Evolutionary conservation across 2,888 invertebrate species (phyloP), one percentile per base, ranked within the genome.

Genomic region (Myathropa florea): DNA sequence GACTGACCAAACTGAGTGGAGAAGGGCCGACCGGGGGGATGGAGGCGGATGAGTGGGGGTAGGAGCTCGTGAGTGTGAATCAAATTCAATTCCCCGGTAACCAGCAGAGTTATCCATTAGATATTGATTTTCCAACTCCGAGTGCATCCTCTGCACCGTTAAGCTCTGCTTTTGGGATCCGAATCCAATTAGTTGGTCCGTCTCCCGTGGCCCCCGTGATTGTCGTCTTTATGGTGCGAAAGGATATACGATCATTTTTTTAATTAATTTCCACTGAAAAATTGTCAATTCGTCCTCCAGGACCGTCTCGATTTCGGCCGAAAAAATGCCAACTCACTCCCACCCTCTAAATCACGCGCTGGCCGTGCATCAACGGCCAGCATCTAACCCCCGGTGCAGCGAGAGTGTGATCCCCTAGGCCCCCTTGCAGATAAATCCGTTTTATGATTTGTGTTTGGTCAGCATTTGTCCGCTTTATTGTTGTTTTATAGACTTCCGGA

Each of bases 381-480:
- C 28, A 9, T 2, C 3, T 21, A 55, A 18, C 61, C 30, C 18
- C 10, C 7, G 39, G 46, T 24, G 39, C 57, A 36, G 60, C 46
- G 18, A n/a, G 18, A 59, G 68, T 78, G 70, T 46, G 65, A 46
- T 46, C 14, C 14, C 3, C 39, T 14, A 39, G 24, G 30, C 61
- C 77, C 67, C 39, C 57, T 23, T 65, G 64, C 76, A 72, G 73
- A 85, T 85, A 85, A 85, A 85, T 85, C 81, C 67, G 55, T 84
- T 85, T 18, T 81, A 85, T 85, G 85, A 82, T 77, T 85, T 85
- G 85, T 81, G 72, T 39, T n/a, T 72, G 85, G 85, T 77, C 73
- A 82, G 85, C 85, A 82, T 82, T 81, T 85, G 84, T 81, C 63
- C 59, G 59, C 72, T 85, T 81, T 77, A 85, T 85, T 85, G 85